These are phyloP conservation scores for Bombyx mandarina DNA, from an alignment of 1,140 invertebrate species.

Conservation along the genomic window DNA sequence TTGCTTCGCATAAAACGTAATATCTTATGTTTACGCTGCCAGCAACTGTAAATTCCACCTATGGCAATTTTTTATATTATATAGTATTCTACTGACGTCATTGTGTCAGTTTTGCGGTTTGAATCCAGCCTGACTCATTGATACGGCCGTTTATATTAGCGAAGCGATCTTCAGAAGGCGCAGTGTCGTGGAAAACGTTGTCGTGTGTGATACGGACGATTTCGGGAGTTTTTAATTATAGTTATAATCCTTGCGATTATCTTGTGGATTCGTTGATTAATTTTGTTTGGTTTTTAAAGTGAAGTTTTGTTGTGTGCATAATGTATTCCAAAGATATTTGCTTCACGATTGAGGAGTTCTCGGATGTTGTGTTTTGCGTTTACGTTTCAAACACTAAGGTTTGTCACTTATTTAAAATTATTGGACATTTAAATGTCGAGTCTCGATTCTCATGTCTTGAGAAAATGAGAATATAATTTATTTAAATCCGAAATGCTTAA, in stretches of 20 bases:
- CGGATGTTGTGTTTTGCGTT: conserved; percentile 57
- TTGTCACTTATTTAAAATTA: conserved; percentile 6
- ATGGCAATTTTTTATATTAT: conserved; percentile 19
- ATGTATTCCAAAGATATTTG: conserved; percentile 49
- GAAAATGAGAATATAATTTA: no score
- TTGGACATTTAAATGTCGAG: no score
- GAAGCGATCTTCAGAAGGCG: conserved; percentile 6
- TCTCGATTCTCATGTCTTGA: no score
- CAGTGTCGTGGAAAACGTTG: conserved; percentile 2
- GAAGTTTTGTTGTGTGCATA: neutral
- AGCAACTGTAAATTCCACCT: conserved; percentile 3
- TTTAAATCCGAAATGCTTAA: no score
- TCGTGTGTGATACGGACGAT: neutral
- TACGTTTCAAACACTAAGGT: conserved; percentile 45
- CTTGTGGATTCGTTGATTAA: no score
- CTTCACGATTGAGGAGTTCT: conserved; percentile 50
- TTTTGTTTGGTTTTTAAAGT: no score
- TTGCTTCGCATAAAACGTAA: neutral
- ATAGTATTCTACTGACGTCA: conserved; percentile 36
- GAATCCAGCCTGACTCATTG: conserved; percentile 30
- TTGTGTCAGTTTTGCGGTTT: conserved; percentile 19
- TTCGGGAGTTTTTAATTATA: neutral
- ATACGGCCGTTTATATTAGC: conserved; percentile 39
- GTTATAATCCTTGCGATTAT: neutral
- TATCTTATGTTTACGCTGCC: neutral